phyloP scores from a whole-genome alignment of 2,797 vertebrate genomes.

The Luscinia luscinia region DNA sequence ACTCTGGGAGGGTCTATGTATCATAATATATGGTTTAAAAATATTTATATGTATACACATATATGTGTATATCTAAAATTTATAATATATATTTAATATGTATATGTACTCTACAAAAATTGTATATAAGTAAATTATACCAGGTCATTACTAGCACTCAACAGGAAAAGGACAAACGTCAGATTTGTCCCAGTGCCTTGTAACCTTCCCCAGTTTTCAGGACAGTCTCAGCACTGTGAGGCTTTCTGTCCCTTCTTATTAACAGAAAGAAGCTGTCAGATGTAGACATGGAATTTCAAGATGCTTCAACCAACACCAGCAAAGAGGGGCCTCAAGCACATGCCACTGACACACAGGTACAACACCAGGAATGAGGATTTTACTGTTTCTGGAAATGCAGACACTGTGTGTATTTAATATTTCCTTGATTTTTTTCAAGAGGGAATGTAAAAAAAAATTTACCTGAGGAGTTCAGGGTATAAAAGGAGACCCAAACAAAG shows the following conservation, averaged over 20 bases:
- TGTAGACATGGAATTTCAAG: not conserved
- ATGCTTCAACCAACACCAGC: not conserved
- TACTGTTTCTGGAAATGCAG: not conserved
- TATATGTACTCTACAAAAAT: not conserved
- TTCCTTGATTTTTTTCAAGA: not conserved
- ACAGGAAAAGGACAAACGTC: not conserved
- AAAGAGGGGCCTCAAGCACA: not conserved
- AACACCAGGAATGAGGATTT: not conserved
- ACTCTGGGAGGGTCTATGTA: not conserved
- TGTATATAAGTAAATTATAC: not conserved
- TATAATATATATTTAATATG: no score
- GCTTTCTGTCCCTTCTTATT: not conserved
- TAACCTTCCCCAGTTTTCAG: not conserved
- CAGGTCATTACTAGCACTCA: not conserved
- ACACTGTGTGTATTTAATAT: not conserved
- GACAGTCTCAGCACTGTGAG: not conserved
- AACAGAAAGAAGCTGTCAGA: not conserved
- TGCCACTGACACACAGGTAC: not conserved
- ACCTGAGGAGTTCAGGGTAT: not conserved
- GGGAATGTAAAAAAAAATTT: not conserved
- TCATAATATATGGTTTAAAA: no score
- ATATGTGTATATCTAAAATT: no score
- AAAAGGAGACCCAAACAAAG: not conserved
- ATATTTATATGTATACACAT: no score
- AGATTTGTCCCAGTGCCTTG: not conserved